These are phyloP conservation scores for Neogale vison DNA, from an alignment of 2,113 vertebrate genomes.

Conservation along the genomic window DNA sequence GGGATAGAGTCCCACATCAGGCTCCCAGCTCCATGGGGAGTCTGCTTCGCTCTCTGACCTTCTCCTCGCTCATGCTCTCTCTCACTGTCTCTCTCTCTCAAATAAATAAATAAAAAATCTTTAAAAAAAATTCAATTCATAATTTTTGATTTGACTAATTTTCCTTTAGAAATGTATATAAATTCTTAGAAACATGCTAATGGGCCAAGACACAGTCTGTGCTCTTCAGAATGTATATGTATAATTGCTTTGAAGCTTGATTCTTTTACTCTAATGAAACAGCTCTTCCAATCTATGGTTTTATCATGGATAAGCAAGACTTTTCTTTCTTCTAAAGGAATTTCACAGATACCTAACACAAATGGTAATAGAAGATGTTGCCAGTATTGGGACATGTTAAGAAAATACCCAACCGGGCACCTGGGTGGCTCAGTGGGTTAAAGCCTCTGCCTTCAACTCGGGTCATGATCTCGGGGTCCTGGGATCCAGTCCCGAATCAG, in stretches of 20 bases:
- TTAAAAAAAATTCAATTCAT: background rate
- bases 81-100: no score
- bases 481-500: no score
- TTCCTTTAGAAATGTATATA: background rate
- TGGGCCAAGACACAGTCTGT: background rate
- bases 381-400: background rate
- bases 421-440: no score
- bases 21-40: no score
- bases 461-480: no score
- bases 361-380: background rate
- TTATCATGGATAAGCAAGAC: background rate
- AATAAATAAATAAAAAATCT: no score
- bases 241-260: background rate
- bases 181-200: slow-evolving; percentile 21
- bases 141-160: background rate
- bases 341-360: background rate
- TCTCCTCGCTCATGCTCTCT: no score
- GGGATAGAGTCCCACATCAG: no score
- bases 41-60: no score
- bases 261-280: background rate
- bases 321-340: background rate
- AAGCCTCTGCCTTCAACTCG: no score
- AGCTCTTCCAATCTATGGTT: background rate
- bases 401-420: background rate
- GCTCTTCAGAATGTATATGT: background rate